phyloP scores from a whole-genome alignment of 2,113 vertebrate genomes.

The Oceanites oceanicus region DNA sequence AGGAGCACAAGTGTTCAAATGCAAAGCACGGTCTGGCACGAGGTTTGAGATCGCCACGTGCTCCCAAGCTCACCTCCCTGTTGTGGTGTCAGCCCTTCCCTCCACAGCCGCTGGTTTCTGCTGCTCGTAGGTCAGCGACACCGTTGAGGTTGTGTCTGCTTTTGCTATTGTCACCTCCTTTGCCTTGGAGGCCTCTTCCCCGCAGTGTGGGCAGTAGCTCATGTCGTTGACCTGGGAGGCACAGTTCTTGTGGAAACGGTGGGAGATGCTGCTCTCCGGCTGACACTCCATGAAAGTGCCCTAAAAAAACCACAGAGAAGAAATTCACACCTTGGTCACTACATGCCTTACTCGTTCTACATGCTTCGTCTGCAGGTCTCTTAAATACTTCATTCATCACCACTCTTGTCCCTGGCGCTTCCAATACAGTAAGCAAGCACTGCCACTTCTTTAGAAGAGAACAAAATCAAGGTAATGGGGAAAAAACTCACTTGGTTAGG shows the following conservation, averaged over 20 bases:
- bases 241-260: slow-evolving; percentile 92
- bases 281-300: slow-evolving; percentile 97
- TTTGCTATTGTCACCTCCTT: slow-evolving; percentile 87
- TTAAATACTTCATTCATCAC: not conserved
- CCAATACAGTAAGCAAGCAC: slow-evolving; percentile 56
- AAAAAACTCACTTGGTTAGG: slow-evolving; percentile 29
- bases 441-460: slow-evolving; percentile 55
- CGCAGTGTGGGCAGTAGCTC: slow-evolving; percentile 95
- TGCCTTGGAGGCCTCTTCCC: slow-evolving; percentile 88
- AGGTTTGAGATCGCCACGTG: rapidly evolving
- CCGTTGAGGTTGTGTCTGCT: slow-evolving; percentile 84
- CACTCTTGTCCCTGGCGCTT: slow-evolving; percentile 26
- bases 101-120: slow-evolving; percentile 73
- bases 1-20: not conserved
- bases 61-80: slow-evolving; percentile 79
- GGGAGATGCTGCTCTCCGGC: slow-evolving; percentile 92
- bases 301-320: slow-evolving; percentile 75
- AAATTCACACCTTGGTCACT: not conserved
- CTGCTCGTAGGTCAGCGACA: slow-evolving; percentile 73
- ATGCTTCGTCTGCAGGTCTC: not conserved
- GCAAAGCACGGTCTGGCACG: not conserved
- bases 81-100: slow-evolving; percentile 94
- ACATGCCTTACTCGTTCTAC: not conserved
- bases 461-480: slow-evolving; percentile 19
- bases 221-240: slow-evolving; percentile 86